These are phyloP conservation scores for Anseranas semipalmata DNA, from an alignment of 2,113 vertebrate genomes.

Conservation along the genomic window DNA sequence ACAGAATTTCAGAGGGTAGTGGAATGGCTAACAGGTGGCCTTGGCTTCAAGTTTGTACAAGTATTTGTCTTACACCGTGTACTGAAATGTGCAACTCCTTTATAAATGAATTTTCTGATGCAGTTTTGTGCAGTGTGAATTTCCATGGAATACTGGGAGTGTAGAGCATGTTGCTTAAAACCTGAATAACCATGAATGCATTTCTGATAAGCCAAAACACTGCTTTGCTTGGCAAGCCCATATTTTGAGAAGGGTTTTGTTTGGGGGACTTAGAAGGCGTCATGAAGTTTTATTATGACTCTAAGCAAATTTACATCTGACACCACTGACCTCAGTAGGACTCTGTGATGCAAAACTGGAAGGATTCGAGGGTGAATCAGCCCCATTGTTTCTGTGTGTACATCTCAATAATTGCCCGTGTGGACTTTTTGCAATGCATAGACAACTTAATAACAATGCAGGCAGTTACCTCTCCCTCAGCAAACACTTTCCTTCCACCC, in stretches of 20 bases:
- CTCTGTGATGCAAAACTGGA: conserved; percentile 29
- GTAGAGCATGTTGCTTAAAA: not conserved
- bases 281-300: not conserved
- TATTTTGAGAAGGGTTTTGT: not conserved
- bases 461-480: not conserved
- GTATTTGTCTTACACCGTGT: not conserved
- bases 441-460: not conserved
- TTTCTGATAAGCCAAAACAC: not conserved
- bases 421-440: not conserved
- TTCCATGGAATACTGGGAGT: not conserved
- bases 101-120: not conserved
- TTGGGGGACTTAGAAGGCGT: not conserved
- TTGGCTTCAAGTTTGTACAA: not conserved
- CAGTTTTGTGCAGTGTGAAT: not conserved
- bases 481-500: not conserved
- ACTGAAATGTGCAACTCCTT: not conserved
- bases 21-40: not conserved
- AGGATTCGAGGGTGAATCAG: not conserved
- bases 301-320: not conserved
- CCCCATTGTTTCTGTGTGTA: not conserved
- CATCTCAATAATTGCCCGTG: not conserved
- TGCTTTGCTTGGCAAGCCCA: not conserved
- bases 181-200: not conserved
- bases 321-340: not conserved
- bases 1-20: not conserved